Base-by-base conservation (phyloP, 1,140 invertebrate genomes). In the Onthophagus taurus region DNA sequence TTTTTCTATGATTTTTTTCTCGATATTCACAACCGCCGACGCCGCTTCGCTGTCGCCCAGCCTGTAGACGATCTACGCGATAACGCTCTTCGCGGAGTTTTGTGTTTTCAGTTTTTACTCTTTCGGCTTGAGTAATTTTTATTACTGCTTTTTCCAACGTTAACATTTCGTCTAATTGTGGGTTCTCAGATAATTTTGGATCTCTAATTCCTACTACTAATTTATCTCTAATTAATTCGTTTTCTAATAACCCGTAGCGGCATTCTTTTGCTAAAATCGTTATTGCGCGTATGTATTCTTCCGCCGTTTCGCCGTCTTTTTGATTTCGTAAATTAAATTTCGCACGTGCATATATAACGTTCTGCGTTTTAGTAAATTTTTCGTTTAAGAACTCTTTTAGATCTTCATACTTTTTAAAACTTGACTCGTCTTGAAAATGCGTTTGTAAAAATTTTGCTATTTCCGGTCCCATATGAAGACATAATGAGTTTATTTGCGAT, bases 121-220 rank as follows among this genome's bases (percentile, higher is more conserved):
- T 33, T 33, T 33, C 31, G 5, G 31, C 6, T 33, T 33, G 31
- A 6, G 6, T 6, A 8, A 33, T 13, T 33, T 33, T 33, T 9
- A 8, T 14, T 6, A 33, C 13, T 33, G 6, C 14, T 33, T 33
- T 52, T 50, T 19, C 21, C 9, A 65, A 21, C 1, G 52, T 56
- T 2, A 67, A 36, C 13, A 54, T 47, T 6, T 50, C 48, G 37
- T 57, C 58, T 9, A 60, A 44, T 33, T 63, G 47, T 12, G 67
- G 36, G 31, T 31, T 47, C 37, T 61, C 50, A 37, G 56, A 55
- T 31, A 59, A 34, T 38, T 54, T 45, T 13, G 49, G 39, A 42
- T 65, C 52, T 0, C 33, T 12, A 2, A 65, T 58, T 9, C 59
- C 61, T n/a, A 59, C 50, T 9, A 64, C 55, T 12, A 67, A 57